phyloP scores from a whole-genome alignment of 2,113 vertebrate genomes.

The Tupaia chinensis region DNA sequence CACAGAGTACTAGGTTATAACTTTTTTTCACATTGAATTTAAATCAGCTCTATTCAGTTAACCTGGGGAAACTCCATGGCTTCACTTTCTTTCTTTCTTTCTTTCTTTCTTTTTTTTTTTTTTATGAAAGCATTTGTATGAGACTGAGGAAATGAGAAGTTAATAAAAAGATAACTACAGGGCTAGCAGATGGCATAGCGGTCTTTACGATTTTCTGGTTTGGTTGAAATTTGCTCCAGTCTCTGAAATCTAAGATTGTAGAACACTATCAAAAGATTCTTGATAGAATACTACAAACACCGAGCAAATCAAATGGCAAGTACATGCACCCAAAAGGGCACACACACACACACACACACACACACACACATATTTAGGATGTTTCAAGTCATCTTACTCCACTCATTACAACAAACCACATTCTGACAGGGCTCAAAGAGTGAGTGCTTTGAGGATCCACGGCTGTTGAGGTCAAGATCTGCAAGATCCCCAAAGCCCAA shows the following conservation, averaged over 20 bases:
- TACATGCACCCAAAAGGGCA: not conserved
- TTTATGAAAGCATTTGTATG: not conserved
- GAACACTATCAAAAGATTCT: slow-evolving; percentile 30
- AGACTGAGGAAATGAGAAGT: not conserved
- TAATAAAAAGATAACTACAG: not conserved
- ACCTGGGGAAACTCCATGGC: not conserved
- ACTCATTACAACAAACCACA: not conserved
- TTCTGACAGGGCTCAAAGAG: not conserved
- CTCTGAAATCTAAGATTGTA: slow-evolving; percentile 51
- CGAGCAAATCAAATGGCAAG: not conserved
- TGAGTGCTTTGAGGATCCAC: not conserved
- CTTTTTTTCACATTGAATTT: not conserved
- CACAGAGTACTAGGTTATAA: not conserved
- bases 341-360: not conserved
- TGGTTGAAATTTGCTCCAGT: slow-evolving; percentile 11
- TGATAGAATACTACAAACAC: not conserved
- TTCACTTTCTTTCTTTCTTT: not conserved
- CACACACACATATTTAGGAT: not conserved
- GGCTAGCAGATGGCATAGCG: too few species aligned
- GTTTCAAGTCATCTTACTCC: not conserved
- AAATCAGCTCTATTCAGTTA: slow-evolving; percentile 10
- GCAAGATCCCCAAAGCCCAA: not conserved
- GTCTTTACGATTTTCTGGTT: not conserved
- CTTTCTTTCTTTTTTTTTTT: slow-evolving; percentile 8
- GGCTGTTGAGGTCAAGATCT: not conserved